Evolutionary conservation across 2,113 vertebrate species (phyloP).

Genomic region (Hippotragus niger): DNA sequence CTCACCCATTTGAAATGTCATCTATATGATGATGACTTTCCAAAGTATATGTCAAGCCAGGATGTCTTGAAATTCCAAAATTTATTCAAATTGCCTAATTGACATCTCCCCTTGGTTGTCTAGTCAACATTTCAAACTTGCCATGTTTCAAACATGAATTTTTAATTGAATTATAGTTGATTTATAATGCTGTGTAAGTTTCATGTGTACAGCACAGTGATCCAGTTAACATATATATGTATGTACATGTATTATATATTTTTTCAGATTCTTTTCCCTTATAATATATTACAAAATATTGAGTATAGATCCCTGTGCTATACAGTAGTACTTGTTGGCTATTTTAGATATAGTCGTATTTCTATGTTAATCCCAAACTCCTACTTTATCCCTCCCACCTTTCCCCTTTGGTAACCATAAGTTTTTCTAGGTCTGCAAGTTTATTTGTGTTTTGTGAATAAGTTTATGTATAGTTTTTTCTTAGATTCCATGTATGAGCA

Average conservation of each 20-base stretch:
- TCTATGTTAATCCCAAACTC: neutral
- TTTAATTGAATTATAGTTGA: neutral
- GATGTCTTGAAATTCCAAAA: neutral
- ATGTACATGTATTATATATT: neutral
- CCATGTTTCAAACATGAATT: neutral
- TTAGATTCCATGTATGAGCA: neutral
- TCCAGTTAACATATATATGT: neutral
- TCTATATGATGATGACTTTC: neutral
- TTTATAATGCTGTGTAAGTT: neutral
- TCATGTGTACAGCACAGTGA: neutral
- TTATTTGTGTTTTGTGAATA: neutral
- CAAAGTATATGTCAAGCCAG: neutral
- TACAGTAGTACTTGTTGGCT: neutral
- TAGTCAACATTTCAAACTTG: neutral
- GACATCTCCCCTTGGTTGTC: neutral
- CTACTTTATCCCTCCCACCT: neutral
- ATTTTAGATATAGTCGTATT: neutral
- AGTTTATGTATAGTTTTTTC: neutral
- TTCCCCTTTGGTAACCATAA: neutral
- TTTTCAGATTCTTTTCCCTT: neutral
- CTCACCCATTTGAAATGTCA: neutral
- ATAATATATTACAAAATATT: neutral
- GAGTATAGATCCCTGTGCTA: neutral
- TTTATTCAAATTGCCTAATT: neutral
- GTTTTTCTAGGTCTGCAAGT: neutral